Conservation (phyloP, 2,797 vertebrate species). For the Aplochiton taeniatus region DNA sequence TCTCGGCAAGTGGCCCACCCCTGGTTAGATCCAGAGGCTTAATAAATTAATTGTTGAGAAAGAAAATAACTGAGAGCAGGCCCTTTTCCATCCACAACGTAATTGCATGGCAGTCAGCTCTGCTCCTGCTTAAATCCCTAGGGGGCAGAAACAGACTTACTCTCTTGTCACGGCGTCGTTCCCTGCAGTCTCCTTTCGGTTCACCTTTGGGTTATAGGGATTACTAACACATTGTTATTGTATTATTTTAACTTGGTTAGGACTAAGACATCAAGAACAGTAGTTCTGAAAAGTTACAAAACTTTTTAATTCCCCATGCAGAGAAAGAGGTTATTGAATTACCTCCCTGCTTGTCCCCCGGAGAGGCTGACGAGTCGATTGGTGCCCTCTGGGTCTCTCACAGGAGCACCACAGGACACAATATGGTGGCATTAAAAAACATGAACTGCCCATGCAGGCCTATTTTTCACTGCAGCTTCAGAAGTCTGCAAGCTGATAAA, state of each 20-base stretch:
- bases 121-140: slow-evolving; percentile 32
- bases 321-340: background rate
- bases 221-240: too few relatives aligned
- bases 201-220: slow-evolving; percentile 15
- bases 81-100: slow-evolving; percentile 58
- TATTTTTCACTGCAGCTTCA: slow-evolving; percentile 32
- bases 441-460: slow-evolving; percentile 22
- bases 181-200: background rate
- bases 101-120: slow-evolving; percentile 57
- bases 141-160: slow-evolving; percentile 15
- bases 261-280: too few relatives aligned
- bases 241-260: too few relatives aligned
- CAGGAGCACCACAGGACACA: slow-evolving; percentile 20
- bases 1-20: slow-evolving; percentile 46
- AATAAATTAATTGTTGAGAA: slow-evolving; percentile 56
- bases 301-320: background rate
- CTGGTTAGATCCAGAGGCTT: slow-evolving; percentile 58
- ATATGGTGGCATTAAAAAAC: slow-evolving; percentile 44
- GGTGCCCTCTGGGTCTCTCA: slow-evolving; percentile 18
- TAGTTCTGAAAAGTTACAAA: too few relatives aligned
- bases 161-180: slow-evolving; percentile 14
- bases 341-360: background rate
- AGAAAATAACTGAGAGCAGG: slow-evolving; percentile 35
- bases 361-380: background rate
- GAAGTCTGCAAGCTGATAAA: slow-evolving; percentile 44